Evolutionary conservation across 2,797 vertebrate species (phyloP).

Genomic region (Allobates femoralis): DNA sequence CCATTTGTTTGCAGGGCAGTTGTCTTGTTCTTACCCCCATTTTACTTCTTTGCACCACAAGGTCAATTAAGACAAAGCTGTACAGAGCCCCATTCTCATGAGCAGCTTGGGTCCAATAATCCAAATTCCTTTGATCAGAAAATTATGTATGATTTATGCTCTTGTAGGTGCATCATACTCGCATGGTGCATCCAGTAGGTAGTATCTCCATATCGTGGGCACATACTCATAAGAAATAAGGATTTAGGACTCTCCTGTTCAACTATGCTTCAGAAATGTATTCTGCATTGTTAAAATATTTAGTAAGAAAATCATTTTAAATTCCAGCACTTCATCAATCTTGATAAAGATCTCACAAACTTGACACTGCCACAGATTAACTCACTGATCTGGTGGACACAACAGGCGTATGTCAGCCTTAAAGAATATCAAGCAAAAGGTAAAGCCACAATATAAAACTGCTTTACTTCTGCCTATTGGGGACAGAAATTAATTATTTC

Average conservation of each 20-base stretch:
- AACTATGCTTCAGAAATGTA: background rate
- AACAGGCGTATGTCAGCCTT: slow-evolving; percentile 55
- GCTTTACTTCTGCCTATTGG: too few relatives aligned
- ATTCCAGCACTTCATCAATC: slow-evolving; percentile 8
- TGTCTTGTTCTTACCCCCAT: too few relatives aligned
- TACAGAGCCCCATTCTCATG: too few relatives aligned
- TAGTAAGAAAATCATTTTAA: background rate
- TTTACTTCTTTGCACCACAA: too few relatives aligned
- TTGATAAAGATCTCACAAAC: slow-evolving; percentile 12
- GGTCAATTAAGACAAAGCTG: too few relatives aligned
- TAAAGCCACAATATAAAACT: slow-evolving; percentile 34
- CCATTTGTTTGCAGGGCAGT: too few relatives aligned
- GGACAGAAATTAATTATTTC: background rate
- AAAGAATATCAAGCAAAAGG: slow-evolving; percentile 57
- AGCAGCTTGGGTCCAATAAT: too few relatives aligned
- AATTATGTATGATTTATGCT: too few relatives aligned
- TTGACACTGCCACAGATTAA: slow-evolving; percentile 57
- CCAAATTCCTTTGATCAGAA: too few relatives aligned
- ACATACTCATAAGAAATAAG: background rate
- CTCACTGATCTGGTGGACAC: slow-evolving; percentile 46
- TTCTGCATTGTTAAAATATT: background rate
- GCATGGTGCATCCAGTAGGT: too few relatives aligned
- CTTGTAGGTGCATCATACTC: too few relatives aligned
- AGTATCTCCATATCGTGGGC: too few relatives aligned
- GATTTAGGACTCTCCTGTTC: background rate